These are phyloP conservation scores for Chionomys nivalis DNA, from an alignment of 2,113 vertebrate genomes.

Conservation along the genomic window DNA sequence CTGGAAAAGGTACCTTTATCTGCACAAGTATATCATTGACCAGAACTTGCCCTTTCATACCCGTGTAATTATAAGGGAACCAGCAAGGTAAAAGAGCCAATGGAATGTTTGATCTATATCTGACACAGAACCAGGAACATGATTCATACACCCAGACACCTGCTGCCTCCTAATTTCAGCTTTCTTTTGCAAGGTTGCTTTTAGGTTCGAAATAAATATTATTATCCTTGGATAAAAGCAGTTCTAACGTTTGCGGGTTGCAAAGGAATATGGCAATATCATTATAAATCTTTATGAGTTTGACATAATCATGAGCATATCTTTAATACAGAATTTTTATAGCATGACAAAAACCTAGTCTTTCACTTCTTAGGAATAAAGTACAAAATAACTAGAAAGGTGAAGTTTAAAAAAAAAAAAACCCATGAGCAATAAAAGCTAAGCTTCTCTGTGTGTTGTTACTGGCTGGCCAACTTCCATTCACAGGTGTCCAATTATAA, in stretches of 20 bases:
- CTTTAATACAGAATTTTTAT: neutral
- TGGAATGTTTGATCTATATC: neutral
- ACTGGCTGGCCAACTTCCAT: neutral
- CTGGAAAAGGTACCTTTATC: neutral
- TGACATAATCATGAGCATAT: neutral
- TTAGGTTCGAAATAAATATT: slow-evolving; percentile 18
- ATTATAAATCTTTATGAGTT: neutral
- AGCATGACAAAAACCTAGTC: neutral
- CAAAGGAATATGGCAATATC: neutral
- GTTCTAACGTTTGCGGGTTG: neutral
- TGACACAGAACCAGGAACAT: neutral
- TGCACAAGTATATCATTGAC: neutral
- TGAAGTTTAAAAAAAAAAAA: neutral
- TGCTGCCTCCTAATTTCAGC: neutral
- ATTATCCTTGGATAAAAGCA: neutral
- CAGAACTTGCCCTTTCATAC: neutral
- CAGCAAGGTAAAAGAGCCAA: neutral
- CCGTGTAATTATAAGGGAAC: neutral
- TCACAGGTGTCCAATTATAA: neutral
- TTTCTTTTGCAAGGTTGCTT: slow-evolving; percentile 2
- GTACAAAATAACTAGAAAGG: neutral
- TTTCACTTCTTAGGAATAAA: neutral
- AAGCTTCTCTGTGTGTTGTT: neutral
- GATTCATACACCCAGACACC: neutral
- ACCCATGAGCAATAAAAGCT: neutral